Evolutionary conservation across 2,888 invertebrate species (phyloP), one percentile per base, ranked within the genome.

Genomic region (Mellilla xanthometata): DNA sequence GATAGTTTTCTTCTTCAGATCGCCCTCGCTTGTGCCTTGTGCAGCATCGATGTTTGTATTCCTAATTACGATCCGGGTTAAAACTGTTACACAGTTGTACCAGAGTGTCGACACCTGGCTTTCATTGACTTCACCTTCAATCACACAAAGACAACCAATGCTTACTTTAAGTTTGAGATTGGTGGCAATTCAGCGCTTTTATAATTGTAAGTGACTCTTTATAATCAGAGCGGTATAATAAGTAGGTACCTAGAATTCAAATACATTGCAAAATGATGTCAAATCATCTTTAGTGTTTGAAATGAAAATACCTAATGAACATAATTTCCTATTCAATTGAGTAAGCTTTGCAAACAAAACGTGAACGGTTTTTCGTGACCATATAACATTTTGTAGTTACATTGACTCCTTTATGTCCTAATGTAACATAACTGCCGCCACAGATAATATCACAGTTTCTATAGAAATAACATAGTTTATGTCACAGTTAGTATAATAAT

Each of bases 51-150:
- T 68, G 60, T 83, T 83, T 84, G 80, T 81, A 81, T 81, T 75
- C 77, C 72, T 78, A 75, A 81, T 84, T 81, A 81, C 73, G 65
- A 62, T 67, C 65, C 65, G 65, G 67, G 72, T 80, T 76, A 72
- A 77, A 77, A 80, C 72, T 72, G 73, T 66, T 69, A 69, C 69
- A 60, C 67, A 68, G 66, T 58, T 69, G 35, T 46, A 65, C 62
- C 60, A 55, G 65, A 61, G 61, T 57, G 66, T 63, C 61, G 62
- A 68, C 82, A 82, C 79, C 81, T 81, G 81, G 65, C 60, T 45
- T 56, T 58, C 49, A 56, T 43, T 58, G 53, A 54, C 58, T 59
- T 54, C 60, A 58, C 56, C 49, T 24, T 24, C 24, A 24, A 24
- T 24, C 24, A 24, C 15, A 19, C 6, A 19, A 5, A 19, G 15